A percentile compares a stretch with the other conserved stretches of the same genome.
Conservation (phyloP, 2,888 invertebrate genomes). For the Oscheius onirici region DNA sequence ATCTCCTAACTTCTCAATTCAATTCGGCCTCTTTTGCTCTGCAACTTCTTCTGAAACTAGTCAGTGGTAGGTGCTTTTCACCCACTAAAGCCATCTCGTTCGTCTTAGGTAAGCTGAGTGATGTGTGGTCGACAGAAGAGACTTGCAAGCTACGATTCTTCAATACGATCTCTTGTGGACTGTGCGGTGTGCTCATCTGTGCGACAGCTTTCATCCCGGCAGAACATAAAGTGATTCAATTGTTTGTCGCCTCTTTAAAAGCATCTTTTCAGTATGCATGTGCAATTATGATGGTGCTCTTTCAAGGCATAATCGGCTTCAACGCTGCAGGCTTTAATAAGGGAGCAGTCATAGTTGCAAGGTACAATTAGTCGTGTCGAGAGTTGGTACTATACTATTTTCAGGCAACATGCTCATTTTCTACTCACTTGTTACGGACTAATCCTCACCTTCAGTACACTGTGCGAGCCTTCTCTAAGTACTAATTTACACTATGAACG, state of each 20-base stretch:
- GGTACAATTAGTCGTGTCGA: conserved; percentile 21
- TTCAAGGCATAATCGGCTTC: conserved; percentile 43
- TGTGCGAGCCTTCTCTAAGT: conserved; percentile 36
- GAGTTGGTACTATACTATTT: neutral
- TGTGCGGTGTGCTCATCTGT: conserved; percentile 39
- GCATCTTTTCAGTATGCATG: conserved; percentile 27
- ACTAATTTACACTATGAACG: neutral
- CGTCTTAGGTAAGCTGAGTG: conserved; percentile 27
- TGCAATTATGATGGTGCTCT: conserved; percentile 35
- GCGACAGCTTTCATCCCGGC: conserved; percentile 36
- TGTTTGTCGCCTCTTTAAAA: neutral
- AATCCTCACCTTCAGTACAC: conserved; percentile 34
- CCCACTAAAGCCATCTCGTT: conserved; percentile 12
- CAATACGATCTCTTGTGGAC: conserved; percentile 44
- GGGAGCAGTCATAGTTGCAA: conserved; percentile 40
- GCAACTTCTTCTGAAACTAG: conserved; percentile 39
- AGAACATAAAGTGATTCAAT: conserved; percentile 31
- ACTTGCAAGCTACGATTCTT: conserved; percentile 41
- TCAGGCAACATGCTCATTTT: conserved; percentile 40
- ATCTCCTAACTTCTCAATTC: conserved; percentile 35
- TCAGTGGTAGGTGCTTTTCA: conserved; percentile 35
- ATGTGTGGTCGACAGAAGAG: conserved; percentile 26
- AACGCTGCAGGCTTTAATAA: conserved; percentile 50
- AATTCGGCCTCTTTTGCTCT: conserved; percentile 37
- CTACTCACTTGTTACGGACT: conserved; percentile 37